A percentile compares a stretch with the other conserved stretches of the same genome.
Conservation (phyloP, 1,140 invertebrate species). For the Drosophila tristis region DNA sequence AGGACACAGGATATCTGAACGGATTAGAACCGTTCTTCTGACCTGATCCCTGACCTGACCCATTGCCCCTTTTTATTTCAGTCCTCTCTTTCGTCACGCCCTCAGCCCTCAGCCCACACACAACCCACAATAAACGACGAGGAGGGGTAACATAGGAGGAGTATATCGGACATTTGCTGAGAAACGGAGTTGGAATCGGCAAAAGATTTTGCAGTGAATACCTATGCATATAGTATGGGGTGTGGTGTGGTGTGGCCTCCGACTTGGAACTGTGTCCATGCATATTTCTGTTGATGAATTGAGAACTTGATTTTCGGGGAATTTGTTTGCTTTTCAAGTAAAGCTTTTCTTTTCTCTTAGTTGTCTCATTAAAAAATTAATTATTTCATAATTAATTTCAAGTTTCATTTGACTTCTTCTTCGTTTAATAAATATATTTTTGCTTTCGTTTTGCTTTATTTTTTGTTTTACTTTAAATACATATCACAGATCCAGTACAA, state of each 20-base stretch:
- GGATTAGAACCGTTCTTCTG: slow-evolving; percentile 1
- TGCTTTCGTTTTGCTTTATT: slow-evolving; percentile 51
- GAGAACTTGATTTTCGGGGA: slow-evolving; percentile 54
- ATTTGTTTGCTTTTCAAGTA: slow-evolving; percentile 63
- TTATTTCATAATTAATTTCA: slow-evolving; percentile 81
- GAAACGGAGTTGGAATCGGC: slow-evolving; percentile 30
- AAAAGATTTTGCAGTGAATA: slow-evolving; percentile 28
- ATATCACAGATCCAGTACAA: slow-evolving; percentile 84
- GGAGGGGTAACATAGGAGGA: background rate
- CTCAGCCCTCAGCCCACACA: background rate
- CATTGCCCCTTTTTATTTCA: slow-evolving; percentile 4
- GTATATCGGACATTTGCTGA: slow-evolving; percentile 30
- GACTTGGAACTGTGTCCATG: slow-evolving; percentile 30
- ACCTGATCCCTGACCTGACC: background rate
- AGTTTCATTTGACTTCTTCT: slow-evolving; percentile 58
- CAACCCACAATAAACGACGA: too few relatives aligned
- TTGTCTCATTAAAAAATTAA: slow-evolving; percentile 76
- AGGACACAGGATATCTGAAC: slow-evolving; percentile 19
- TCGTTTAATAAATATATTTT: slow-evolving; percentile 54
- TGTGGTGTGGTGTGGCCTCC: slow-evolving; percentile 12
- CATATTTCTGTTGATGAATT: slow-evolving; percentile 38
- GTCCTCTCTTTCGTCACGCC: slow-evolving; percentile 51
- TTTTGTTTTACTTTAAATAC: slow-evolving; percentile 73
- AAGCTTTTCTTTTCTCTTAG: slow-evolving; percentile 59
- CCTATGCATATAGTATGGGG: slow-evolving; percentile 34